Base-by-base conservation (phyloP, 2,888 invertebrate species). In the Caenorhabditis becei region DNA sequence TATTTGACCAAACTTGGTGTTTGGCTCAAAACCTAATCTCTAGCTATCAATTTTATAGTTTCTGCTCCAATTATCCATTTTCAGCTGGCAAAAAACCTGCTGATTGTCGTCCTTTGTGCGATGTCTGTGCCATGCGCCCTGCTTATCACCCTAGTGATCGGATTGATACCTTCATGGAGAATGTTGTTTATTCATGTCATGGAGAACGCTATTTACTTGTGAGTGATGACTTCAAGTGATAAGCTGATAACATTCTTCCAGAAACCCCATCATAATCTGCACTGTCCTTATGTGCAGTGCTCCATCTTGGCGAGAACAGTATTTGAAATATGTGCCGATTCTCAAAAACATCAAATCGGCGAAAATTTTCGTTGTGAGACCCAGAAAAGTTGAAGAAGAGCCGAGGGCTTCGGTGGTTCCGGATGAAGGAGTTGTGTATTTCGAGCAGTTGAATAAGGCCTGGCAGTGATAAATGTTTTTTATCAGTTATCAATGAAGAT, bases 121-220 rank as follows among this genome's bases (percentile, higher is more conserved):
- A 72, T 72, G 54, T 63, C 71, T 3, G 54, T 72, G 37, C 63
- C 63, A 35, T 72, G 72, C 49, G 72, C 63, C n/a, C 32, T 72
- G 63, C 72, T 72, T 49, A 72, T 72, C 49, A 10, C 32, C 5
- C 35, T 72, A 20, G 72, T 72, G 24, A 56, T 63, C 8, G 72
- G 72, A 37, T 7, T 41, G 35, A 41, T 63, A 1, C 37, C 63
- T 1, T 58, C 72, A 14, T 65, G 54, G 11, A 37, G 37, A 49
- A 65, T 62, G 47, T 14, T 72, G 2, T 26, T 72, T 16, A 65
- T 65, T 49, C 72, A 72, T 37, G 37, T 72, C 10, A 65, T 72
- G 58, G 72, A 72, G 37, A 72, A 72, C n/a, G 44, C 63, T 10
- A 72, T 65, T 37, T 72, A 62, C 32, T 35, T 72, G 72, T 72